Evolutionary conservation across 2,888 invertebrate genomes (phyloP).

Genomic region (Hybos culiciformis): DNA sequence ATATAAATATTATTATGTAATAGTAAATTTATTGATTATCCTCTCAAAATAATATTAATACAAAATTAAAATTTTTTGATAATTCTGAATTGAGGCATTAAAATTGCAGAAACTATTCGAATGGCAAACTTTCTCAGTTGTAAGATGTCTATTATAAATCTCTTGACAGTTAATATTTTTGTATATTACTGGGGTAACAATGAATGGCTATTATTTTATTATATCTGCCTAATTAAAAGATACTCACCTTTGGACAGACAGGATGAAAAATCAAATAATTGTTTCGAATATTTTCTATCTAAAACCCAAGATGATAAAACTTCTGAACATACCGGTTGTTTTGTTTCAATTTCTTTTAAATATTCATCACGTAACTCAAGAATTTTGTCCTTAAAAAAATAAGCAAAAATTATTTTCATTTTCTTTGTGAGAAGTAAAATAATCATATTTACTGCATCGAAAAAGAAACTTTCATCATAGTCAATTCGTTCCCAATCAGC

Average conservation of each 20-base stretch:
- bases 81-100: too few species aligned
- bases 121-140: too few species aligned
- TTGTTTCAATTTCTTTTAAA: slow-evolving; percentile 24
- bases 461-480: slow-evolving; percentile 31
- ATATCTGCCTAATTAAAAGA: background rate
- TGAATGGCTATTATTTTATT: background rate
- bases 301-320: slow-evolving; percentile 25
- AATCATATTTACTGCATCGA: slow-evolving; percentile 20
- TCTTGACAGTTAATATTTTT: too few species aligned
- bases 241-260: slow-evolving; percentile 24
- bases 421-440: too few species aligned
- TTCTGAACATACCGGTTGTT: slow-evolving; percentile 20
- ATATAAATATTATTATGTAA: too few species aligned
- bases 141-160: too few species aligned
- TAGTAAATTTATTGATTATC: too few species aligned
- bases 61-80: too few species aligned
- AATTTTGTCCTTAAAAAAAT: slow-evolving; percentile 24
- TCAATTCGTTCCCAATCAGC: slow-evolving; percentile 33
- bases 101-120: too few species aligned
- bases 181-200: too few species aligned
- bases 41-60: too few species aligned
- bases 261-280: slow-evolving; percentile 21
- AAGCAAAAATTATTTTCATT: too few species aligned
- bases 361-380: slow-evolving; percentile 32
- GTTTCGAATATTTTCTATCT: slow-evolving; percentile 15